Evolutionary conservation across 2,797 vertebrate species (phyloP).

Genomic region (Paedocypris micromegethes): DNA sequence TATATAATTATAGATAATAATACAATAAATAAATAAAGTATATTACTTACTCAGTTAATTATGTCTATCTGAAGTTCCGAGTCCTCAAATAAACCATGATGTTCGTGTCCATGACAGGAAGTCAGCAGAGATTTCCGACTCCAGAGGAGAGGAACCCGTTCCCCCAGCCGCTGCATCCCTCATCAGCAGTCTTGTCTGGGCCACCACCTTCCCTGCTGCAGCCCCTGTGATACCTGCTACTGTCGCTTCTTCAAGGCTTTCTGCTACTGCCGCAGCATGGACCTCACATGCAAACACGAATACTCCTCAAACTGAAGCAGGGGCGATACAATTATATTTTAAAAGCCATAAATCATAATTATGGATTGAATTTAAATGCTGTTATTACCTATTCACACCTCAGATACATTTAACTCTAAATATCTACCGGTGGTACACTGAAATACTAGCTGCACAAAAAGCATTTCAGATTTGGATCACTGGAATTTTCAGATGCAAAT

Average conservation of each 20-base stretch:
- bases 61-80: no score
- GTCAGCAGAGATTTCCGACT: slow-evolving; percentile 53
- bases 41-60: no score
- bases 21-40: no score
- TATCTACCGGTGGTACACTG: no score
- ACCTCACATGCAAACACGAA: slow-evolving; percentile 59
- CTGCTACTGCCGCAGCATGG: slow-evolving; percentile 72
- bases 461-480: slow-evolving; percentile 5
- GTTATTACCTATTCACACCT: slow-evolving; percentile 1
- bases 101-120: slow-evolving; percentile 52
- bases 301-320: slow-evolving; percentile 48
- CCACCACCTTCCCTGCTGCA: slow-evolving; percentile 71
- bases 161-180: slow-evolving; percentile 67
- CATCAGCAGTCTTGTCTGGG: slow-evolving; percentile 74
- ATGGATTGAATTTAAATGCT: slow-evolving; percentile 1
- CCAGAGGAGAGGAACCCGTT: slow-evolving; percentile 65
- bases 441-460: slow-evolving; percentile 15
- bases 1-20: no score
- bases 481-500: slow-evolving; percentile 6
- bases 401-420: no score
- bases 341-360: not conserved
- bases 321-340: slow-evolving; percentile 2
- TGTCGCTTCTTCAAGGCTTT: slow-evolving; percentile 76
- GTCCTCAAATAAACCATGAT: not conserved
- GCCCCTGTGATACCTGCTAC: slow-evolving; percentile 74